These are phyloP conservation scores for Chroicocephalus ridibundus DNA, from an alignment of 2,113 vertebrate species.

Conservation along the genomic window DNA sequence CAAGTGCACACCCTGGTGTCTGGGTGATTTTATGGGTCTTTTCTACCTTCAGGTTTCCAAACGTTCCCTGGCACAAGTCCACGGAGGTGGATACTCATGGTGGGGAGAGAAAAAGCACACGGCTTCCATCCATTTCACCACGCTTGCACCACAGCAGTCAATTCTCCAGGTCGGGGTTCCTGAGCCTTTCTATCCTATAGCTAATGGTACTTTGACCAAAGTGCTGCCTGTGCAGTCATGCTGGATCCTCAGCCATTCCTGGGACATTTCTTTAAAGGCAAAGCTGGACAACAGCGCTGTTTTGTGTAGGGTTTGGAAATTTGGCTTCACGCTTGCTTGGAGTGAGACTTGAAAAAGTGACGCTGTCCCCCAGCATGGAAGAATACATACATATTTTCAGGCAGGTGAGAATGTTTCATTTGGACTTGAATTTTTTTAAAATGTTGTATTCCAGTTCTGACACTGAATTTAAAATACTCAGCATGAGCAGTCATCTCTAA, in stretches of 20 bases:
- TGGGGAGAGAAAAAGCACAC: not conserved
- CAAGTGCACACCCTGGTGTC: not conserved
- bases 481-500: conserved; percentile 58
- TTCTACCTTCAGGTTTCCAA: not conserved
- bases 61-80: not conserved
- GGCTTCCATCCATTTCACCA: not conserved
- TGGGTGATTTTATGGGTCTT: not conserved
- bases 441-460: conserved; percentile 50
- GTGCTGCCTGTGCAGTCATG: not conserved
- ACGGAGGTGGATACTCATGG: not conserved
- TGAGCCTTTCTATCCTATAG: not conserved
- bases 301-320: not conserved
- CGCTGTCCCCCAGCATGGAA: not conserved
- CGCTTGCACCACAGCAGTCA: fast-evolving
- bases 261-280: not conserved
- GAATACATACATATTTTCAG: not conserved
- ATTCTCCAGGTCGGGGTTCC: not conserved
- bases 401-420: conserved; percentile 34
- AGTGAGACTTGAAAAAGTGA: not conserved
- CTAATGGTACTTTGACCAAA: not conserved
- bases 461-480: conserved; percentile 49
- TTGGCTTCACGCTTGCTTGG: not conserved
- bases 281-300: not conserved
- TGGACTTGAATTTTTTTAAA: not conserved
- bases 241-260: not conserved